Percentiles rank a stretch among this genome's conserved stretches.
These are phyloP conservation scores for Athripsodes cinereus DNA, from an alignment of 2,888 invertebrate species.

Conservation along the genomic window DNA sequence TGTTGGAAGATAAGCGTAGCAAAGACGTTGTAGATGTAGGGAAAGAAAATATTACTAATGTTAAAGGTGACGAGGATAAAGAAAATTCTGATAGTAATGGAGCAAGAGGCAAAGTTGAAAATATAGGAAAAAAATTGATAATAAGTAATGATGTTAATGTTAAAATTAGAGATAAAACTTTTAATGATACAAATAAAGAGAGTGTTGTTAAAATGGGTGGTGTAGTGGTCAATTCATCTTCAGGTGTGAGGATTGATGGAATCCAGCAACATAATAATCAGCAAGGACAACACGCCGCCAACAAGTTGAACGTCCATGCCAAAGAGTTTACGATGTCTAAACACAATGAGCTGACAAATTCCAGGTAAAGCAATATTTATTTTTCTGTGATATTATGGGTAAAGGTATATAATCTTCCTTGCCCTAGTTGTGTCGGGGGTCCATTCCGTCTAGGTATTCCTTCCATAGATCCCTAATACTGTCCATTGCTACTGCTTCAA, in stretches of 20 bases:
- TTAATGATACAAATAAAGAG: neutral
- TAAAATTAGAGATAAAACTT: no score
- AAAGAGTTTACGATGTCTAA: slow-evolving; percentile 84
- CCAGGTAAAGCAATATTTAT: slow-evolving; percentile 20
- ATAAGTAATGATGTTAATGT: no score
- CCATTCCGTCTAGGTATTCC: no score
- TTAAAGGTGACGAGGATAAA: neutral
- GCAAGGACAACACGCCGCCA: slow-evolving; percentile 36
- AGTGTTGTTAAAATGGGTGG: neutral
- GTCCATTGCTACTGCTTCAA: no score
- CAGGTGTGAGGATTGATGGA: slow-evolving; percentile 59
- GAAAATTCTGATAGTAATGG: neutral
- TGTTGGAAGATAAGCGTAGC: no score
- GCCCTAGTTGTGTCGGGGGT: no score
- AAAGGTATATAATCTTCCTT: no score
- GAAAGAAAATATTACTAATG: neutral
- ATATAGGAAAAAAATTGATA: neutral
- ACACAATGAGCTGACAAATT: slow-evolving; percentile 32
- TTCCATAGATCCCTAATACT: no score
- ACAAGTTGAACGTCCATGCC: slow-evolving; percentile 80
- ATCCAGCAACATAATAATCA: slow-evolving; percentile 36
- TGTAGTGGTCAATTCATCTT: neutral
- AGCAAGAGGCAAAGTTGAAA: neutral
- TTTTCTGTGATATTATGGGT: no score
- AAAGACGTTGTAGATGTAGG: no score